These are phyloP conservation scores for Drosophila paranaensis DNA, from an alignment of 2,888 invertebrate genomes.

Conservation along the genomic window DNA sequence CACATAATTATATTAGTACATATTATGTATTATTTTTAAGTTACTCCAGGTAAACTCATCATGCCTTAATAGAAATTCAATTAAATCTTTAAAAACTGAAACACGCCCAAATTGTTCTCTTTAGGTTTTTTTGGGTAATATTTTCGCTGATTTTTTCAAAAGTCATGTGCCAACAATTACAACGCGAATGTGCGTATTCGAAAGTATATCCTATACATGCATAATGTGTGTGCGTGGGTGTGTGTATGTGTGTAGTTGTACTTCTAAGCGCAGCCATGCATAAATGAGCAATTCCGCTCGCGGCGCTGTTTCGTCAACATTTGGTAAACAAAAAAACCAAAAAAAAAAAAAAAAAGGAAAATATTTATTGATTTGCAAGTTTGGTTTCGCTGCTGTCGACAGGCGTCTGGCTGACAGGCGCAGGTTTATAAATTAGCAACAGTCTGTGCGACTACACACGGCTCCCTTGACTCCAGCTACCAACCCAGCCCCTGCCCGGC, in stretches of 20 bases:
- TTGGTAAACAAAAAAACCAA: constrained; percentile 45
- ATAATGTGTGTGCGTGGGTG: constrained; percentile 14
- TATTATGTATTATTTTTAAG: too few species aligned
- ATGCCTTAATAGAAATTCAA: constrained; percentile 2
- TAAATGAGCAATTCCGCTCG: constrained; percentile 76
- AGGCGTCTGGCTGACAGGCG: constrained; percentile 49
- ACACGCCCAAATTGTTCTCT: not conserved
- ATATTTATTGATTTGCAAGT: constrained; percentile 79
- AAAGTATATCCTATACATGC: constrained; percentile 1
- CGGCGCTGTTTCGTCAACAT: constrained; percentile 76
- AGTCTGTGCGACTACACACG: constrained; percentile 45
- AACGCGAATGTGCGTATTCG: constrained; percentile 15
- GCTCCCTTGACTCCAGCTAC: not conserved
- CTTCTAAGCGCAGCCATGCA: constrained; percentile 73
- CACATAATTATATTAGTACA: too few species aligned
- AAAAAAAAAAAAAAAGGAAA: constrained; percentile 33
- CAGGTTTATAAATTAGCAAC: constrained; percentile 76
- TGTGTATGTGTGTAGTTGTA: constrained; percentile 34
- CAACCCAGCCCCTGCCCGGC: not conserved
- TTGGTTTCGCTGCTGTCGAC: constrained; percentile 49
- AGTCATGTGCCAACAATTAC: constrained; percentile 74
- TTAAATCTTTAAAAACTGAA: not conserved
- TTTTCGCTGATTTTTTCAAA: constrained; percentile 38
- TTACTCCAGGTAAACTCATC: not conserved
- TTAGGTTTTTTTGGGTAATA: not conserved